phyloP scores from a whole-genome alignment of 2,113 vertebrate species.

The Atherinomorus stipes region DNA sequence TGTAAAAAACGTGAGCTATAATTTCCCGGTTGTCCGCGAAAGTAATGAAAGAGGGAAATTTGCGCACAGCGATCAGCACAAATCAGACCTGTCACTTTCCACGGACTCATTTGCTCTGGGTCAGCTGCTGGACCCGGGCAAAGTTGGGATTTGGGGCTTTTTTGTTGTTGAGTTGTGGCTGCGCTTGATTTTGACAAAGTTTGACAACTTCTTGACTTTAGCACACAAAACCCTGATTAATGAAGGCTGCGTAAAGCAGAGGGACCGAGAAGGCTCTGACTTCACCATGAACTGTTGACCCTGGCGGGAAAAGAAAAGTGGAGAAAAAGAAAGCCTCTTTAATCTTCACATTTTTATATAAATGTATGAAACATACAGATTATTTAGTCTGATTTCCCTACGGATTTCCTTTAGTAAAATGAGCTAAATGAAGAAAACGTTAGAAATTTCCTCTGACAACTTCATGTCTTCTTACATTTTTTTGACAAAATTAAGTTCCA shows the following conservation, averaged over 20 bases:
- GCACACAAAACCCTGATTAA: constrained; percentile 81
- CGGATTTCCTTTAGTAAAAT: too few relatives aligned
- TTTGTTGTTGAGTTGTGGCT: constrained; percentile 60
- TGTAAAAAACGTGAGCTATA: constrained; percentile 17
- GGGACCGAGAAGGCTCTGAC: constrained; percentile 42
- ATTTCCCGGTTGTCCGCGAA: constrained; percentile 11
- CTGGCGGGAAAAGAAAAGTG: constrained; percentile 2
- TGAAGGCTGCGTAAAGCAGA: constrained; percentile 69
- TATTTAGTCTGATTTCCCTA: too few relatives aligned
- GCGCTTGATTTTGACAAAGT: constrained; percentile 87
- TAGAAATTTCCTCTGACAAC: too few relatives aligned
- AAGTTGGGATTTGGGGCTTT: constrained; percentile 68
- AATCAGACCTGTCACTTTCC: constrained; percentile 81
- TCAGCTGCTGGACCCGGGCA: constrained; percentile 83
- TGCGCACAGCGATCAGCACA: constrained; percentile 55
- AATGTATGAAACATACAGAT: too few relatives aligned
- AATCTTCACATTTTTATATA: too few relatives aligned
- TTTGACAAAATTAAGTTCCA: too few relatives aligned
- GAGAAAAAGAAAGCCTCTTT: neutral
- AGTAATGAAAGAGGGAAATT: constrained; percentile 22
- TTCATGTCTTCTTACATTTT: too few relatives aligned
- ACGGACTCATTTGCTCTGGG: constrained; percentile 85
- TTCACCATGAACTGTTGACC: constrained; percentile 72
- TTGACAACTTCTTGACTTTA: constrained; percentile 92
- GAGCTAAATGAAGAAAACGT: too few relatives aligned